phyloP scores from a whole-genome alignment of 2,113 vertebrate species.

The Sus scrofa region DNA sequence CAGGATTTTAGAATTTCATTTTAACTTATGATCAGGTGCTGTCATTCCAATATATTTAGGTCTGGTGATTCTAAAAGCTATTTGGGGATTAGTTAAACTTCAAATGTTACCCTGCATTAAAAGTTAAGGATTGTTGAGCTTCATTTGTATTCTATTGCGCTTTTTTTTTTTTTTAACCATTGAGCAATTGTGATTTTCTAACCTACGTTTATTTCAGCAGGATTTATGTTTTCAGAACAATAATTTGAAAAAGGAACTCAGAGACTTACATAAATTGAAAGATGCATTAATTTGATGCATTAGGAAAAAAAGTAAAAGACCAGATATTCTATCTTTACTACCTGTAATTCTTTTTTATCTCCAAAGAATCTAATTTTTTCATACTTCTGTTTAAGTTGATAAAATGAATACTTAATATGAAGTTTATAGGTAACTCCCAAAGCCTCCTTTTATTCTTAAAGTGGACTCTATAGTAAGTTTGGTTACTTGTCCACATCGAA shows the following conservation, averaged over 20 bases:
- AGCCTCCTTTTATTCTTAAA: background rate
- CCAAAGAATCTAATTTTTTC: background rate
- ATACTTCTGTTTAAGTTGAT: conserved; percentile 45
- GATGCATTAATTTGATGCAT: conserved; percentile 44
- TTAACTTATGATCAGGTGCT: background rate
- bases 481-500: too few relatives aligned
- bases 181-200: conserved; percentile 26
- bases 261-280: conserved; percentile 57
- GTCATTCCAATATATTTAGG: background rate
- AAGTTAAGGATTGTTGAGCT: conserved; percentile 47
- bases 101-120: background rate
- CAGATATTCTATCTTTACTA: conserved; percentile 24
- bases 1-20: conserved; percentile 33
- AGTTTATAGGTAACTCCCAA: background rate
- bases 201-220: conserved; percentile 32
- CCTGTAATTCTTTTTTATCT: background rate
- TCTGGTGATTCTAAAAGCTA: background rate
- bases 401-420: background rate
- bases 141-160: conserved; percentile 56
- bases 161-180: background rate
- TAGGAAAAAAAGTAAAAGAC: conserved; percentile 23
- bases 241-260: conserved; percentile 31
- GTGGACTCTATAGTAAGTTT: background rate
- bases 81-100: conserved; percentile 35
- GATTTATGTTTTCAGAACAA: conserved; percentile 60